Conservation (phyloP, 2,888 invertebrate genomes). For the Plemyria rubiginata region DNA sequence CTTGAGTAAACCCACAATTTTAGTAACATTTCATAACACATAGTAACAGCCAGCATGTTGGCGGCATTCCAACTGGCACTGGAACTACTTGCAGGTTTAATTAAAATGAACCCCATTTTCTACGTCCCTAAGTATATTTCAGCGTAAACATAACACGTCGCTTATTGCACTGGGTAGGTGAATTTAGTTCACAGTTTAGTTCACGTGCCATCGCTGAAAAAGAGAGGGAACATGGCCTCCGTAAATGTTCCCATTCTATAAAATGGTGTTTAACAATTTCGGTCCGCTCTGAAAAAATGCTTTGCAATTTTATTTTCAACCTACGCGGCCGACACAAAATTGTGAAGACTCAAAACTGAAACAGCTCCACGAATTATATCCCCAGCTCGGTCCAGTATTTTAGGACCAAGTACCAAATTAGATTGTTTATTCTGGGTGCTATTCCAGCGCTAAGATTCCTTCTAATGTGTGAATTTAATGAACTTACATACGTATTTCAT, state of each 20-base stretch:
- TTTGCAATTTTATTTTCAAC: background rate
- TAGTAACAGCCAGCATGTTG: conserved; percentile 33
- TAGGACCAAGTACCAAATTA: too few relatives aligned
- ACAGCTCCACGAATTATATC: too few relatives aligned
- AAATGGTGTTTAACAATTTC: background rate
- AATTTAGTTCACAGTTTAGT: conserved; percentile 6
- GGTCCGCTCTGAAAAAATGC: background rate
- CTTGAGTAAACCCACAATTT: background rate
- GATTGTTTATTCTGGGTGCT: too few relatives aligned
- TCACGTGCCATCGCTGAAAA: background rate
- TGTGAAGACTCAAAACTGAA: too few relatives aligned
- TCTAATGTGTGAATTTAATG: too few relatives aligned
- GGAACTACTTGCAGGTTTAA: conserved; percentile 19
- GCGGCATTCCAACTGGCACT: conserved; percentile 37
- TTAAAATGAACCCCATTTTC: conserved; percentile 25
- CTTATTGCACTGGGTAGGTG: conserved; percentile 5
- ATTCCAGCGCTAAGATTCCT: too few relatives aligned
- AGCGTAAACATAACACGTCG: conserved; percentile 9
- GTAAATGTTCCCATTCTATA: conserved; percentile 16
- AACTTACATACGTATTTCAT: too few relatives aligned
- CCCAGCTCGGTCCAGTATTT: too few relatives aligned
- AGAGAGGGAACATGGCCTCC: conserved; percentile 5
- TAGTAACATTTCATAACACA: conserved; percentile 17
- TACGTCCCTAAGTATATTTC: conserved; percentile 11
- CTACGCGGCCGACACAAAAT: too few relatives aligned